These are phyloP conservation scores for Nezara viridula DNA, from an alignment of 2,888 invertebrate genomes.

Conservation along the genomic window DNA sequence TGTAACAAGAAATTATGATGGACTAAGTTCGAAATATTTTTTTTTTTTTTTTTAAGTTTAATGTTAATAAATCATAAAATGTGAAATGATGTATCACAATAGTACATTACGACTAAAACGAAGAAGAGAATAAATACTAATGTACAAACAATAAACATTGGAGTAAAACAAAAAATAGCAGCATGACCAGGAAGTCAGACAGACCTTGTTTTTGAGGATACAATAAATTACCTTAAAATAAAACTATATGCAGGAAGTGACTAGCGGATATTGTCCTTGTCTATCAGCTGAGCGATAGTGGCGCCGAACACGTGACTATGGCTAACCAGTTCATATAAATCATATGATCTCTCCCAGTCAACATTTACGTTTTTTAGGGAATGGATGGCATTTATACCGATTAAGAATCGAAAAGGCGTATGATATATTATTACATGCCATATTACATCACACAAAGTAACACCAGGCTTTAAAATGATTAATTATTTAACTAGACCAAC, in stretches of 20 bases:
- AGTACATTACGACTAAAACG: neutral
- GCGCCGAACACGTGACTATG: constrained; percentile 5
- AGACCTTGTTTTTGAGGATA: neutral
- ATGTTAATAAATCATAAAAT: neutral
- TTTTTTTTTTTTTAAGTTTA: too few relatives aligned
- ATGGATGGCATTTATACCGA: neutral
- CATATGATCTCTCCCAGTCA: neutral
- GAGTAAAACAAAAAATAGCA: neutral
- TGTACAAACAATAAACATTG: neutral
- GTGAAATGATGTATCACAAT: too few relatives aligned
- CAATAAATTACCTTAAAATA: neutral
- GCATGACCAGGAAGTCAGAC: neutral
- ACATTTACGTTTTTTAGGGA: neutral
- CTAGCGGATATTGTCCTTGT: constrained; percentile 46
- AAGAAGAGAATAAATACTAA: neutral
- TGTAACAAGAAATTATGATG: neutral
- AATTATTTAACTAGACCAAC: neutral
- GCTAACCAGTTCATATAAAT: neutral
- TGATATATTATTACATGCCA: neutral
- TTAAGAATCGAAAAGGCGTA: neutral
- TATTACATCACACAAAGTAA: neutral
- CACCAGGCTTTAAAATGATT: neutral
- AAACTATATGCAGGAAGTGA: constrained; percentile 9
- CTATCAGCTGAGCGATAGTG: constrained; percentile 23
- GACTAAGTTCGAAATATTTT: too few relatives aligned